Evolutionary conservation across 1,140 invertebrate genomes (phyloP).

Genomic region (Drosophila pruinosa): DNA sequence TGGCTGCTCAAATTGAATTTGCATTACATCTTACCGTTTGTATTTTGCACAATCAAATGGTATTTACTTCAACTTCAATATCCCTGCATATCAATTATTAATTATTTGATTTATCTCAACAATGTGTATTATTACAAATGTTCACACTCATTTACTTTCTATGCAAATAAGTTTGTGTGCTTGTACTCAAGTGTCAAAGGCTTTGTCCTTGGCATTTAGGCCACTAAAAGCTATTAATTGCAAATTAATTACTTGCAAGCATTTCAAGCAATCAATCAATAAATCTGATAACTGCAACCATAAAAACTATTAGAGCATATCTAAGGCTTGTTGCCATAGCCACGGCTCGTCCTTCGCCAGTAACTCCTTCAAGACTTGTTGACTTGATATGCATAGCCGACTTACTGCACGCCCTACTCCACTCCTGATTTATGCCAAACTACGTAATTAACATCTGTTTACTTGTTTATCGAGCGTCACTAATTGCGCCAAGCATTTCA

Average conservation of each 20-base stretch:
- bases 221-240: slow-evolving; percentile 11
- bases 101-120: slow-evolving; percentile 35
- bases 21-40: slow-evolving; percentile 28
- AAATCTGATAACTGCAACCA: slow-evolving; percentile 14
- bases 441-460: slow-evolving; percentile 58
- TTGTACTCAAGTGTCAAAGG: neutral
- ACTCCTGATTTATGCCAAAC: slow-evolving; percentile 43
- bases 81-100: slow-evolving; percentile 19
- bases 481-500: slow-evolving; percentile 52
- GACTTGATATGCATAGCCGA: neutral
- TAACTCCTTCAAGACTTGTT: neutral
- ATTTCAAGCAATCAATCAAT: slow-evolving; percentile 27
- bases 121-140: slow-evolving; percentile 9
- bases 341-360: neutral
- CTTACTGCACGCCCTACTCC: neutral
- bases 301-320: neutral
- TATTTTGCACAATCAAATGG: neutral
- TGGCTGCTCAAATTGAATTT: slow-evolving; percentile 44
- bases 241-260: slow-evolving; percentile 9
- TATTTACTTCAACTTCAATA: neutral
- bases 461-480: slow-evolving; percentile 49
- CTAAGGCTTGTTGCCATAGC: neutral
- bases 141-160: neutral
- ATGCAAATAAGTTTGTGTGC: neutral
- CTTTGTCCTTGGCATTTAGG: slow-evolving; percentile 12